These are phyloP conservation scores for Blennius ocellaris DNA, from an alignment of 2,113 vertebrate genomes.

Conservation along the genomic window DNA sequence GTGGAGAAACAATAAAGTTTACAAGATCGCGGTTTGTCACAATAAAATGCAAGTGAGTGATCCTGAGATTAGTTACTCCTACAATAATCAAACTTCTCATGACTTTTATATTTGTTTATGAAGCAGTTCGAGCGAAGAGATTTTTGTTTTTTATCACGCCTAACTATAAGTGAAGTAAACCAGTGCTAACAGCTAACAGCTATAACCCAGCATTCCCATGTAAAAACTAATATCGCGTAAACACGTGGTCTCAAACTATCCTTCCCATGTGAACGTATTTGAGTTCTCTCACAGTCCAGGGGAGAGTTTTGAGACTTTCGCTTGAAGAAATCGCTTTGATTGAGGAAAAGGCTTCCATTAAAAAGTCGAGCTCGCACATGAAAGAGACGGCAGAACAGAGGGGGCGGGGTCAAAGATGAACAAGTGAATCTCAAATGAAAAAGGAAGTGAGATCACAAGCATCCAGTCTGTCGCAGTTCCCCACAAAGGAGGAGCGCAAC, in stretches of 20 bases:
- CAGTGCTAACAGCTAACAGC: no score
- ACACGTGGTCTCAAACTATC: constrained; percentile 2
- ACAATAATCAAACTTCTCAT: no score
- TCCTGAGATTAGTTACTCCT: no score
- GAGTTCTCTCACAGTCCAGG: neutral
- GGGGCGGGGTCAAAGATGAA: constrained; percentile 35
- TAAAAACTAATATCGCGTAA: no score
- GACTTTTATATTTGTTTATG: no score
- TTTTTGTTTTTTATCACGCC: no score
- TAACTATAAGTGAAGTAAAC: no score
- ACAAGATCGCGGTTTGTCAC: no score
- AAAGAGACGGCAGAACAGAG: constrained; percentile 42
- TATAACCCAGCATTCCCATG: no score
- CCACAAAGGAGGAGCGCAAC: constrained; percentile 18
- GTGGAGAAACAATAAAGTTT: no score
- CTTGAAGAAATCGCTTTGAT: constrained; percentile 26
- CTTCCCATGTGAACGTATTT: neutral
- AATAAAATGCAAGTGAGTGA: no score
- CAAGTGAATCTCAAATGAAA: constrained; percentile 49
- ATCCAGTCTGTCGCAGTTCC: constrained; percentile 21
- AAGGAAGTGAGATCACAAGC: constrained; percentile 49
- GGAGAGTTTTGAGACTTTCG: constrained; percentile 9
- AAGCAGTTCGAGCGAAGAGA: no score
- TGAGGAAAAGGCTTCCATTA: constrained; percentile 15
- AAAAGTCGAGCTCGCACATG: constrained; percentile 24